Base-by-base conservation (phyloP, 2,113 vertebrate genomes). In the Neolamprologus kungweensis region DNA sequence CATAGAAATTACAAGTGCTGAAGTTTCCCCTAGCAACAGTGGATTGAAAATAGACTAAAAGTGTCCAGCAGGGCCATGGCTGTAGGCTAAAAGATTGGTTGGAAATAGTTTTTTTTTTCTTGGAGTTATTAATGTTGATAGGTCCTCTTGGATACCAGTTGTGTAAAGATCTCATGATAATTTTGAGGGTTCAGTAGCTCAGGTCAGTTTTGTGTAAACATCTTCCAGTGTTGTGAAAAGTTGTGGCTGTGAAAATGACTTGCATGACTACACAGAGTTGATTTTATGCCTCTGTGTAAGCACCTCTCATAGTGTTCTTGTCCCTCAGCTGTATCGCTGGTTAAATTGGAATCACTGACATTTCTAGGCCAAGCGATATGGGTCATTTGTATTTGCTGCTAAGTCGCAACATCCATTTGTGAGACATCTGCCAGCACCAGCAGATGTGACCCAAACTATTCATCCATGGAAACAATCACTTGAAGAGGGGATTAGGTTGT, bases 1-100 rank as follows among this genome's bases (percentile, higher is more conserved):
- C 88, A 94, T 94, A 95, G 93, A 94, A 95, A 94, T 95, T 85
- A 83, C 85, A 93, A 93, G 88, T 79, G 91, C 88, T 84, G 91
- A 91, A 89, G 88, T 94, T 93, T 95, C 92, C 89, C 95, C 40
- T 94, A 84, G 95, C 94, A 96, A 95, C 94, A 91, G 84, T 55
- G 80, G 65, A 85, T 85, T 95, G 86, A 90, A 95, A 94, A 94
- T 90, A 91, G 88, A 90, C 85, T 68, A n/a, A 83, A 89, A 88
- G 31, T 93, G 91, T 88, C 89, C 91, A 92, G 91, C 85, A 79
- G 81, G 85, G 81, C 47, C 40, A 85, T 35, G 35, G 84, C 86
- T 91, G 33, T 33, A 81, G 65, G 87, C 89, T 82, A 88, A 90
- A 83, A 88, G 9, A 87, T 84, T 11, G 4, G 16, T 58, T 86